phyloP scores from a whole-genome alignment of 2,113 vertebrate genomes.

The Spea bombifrons region DNA sequence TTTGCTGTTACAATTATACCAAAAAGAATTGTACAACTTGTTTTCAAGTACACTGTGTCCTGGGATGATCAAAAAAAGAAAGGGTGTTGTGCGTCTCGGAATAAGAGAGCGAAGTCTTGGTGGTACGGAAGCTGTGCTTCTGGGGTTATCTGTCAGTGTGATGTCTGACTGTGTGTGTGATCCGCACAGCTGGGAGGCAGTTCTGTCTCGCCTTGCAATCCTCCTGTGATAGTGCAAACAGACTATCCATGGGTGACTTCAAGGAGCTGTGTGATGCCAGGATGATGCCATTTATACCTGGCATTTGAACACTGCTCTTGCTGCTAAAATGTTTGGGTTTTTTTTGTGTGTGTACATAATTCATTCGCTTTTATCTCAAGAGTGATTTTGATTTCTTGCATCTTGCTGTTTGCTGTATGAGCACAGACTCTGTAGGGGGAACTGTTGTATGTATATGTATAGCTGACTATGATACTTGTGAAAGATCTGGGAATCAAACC shows the following conservation, averaged over 20 bases:
- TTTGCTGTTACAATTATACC: not conserved
- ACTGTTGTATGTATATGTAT: no score
- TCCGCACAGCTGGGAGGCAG: slow-evolving; percentile 29
- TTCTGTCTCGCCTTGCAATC: slow-evolving; percentile 20
- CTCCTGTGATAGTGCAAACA: slow-evolving; percentile 10
- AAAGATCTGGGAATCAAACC: no score
- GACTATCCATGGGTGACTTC: not conserved
- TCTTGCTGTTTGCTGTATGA: no score
- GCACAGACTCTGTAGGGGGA: no score
- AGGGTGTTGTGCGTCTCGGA: slow-evolving; percentile 19
- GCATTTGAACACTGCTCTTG: no score
- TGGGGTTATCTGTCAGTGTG: slow-evolving; percentile 33
- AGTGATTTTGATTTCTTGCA: no score
- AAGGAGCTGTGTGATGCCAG: not conserved
- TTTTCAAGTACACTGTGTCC: slow-evolving; percentile 4
- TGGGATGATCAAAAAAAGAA: not conserved
- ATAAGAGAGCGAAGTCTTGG: slow-evolving; percentile 18
- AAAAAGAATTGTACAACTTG: not conserved
- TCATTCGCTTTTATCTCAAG: no score
- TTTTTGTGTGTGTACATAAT: no score
- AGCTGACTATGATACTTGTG: no score
- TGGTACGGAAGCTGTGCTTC: slow-evolving; percentile 19
- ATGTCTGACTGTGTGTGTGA: slow-evolving; percentile 35
- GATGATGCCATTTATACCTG: no score
- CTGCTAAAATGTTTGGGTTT: no score